Percentiles rank a stretch among this genome's conserved stretches.
Evolutionary conservation across 2,113 vertebrate genomes (phyloP).

Genomic region (Ahaetulla prasina): DNA sequence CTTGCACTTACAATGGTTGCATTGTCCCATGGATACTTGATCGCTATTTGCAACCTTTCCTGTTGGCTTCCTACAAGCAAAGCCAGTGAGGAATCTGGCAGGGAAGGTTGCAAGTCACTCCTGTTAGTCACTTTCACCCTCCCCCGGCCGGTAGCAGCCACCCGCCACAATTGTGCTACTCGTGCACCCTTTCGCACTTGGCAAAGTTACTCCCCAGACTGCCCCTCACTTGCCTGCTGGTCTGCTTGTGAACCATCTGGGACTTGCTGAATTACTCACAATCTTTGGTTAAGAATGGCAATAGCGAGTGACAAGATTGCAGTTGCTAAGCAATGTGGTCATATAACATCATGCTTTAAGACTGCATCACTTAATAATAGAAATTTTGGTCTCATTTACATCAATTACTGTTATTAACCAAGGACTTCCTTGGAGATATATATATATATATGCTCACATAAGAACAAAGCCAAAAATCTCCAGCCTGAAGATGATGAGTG

Average conservation of each 20-base stretch:
- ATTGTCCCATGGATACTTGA: neutral
- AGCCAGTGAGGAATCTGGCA: neutral
- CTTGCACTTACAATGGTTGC: neutral
- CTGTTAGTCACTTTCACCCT: neutral
- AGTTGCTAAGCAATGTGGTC: neutral
- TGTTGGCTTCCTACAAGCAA: neutral
- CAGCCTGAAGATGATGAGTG: too few species aligned
- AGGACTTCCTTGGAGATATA: too few species aligned
- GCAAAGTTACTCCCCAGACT: neutral
- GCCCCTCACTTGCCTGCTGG: neutral
- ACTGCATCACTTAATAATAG: neutral
- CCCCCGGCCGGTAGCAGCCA: neutral
- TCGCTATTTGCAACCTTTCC: neutral
- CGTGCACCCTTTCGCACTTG: neutral
- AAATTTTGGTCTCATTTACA: neutral
- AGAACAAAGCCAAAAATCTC: too few species aligned
- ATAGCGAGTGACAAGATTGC: neutral
- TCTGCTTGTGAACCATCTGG: neutral
- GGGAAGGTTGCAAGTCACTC: neutral
- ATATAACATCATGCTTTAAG: neutral
- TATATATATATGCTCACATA: too few species aligned
- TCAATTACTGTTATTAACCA: neutral
- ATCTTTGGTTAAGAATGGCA: neutral
- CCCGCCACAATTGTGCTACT: neutral
- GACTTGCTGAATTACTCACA: neutral